phyloP scores from a whole-genome alignment of 2,797 vertebrate species.

The Notolepis coatsorum region DNA sequence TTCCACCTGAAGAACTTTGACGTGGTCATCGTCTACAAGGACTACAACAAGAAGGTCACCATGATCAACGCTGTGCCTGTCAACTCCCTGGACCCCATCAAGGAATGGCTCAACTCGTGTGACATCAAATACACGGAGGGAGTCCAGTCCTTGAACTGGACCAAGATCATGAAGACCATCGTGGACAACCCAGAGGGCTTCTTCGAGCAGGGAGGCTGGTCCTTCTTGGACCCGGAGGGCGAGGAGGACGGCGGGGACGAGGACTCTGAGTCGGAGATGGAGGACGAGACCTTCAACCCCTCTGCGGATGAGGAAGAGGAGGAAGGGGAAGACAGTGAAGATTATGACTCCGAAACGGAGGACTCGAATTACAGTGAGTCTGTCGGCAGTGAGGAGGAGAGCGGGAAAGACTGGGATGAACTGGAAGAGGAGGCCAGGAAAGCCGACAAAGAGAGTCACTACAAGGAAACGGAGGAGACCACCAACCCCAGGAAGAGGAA shows the following conservation, averaged over 20 bases:
- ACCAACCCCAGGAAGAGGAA: conserved; percentile 86
- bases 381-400: conserved; percentile 93
- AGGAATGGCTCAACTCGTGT: conserved; percentile 97
- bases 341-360: conserved; percentile 91
- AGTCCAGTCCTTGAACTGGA: conserved; percentile 97
- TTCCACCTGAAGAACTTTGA: conserved; percentile 98
- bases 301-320: conserved; percentile 92
- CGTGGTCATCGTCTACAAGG: conserved; percentile 95
- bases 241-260: conserved; percentile 89
- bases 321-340: conserved; percentile 94
- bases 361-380: conserved; percentile 94
- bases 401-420: conserved; percentile 96
- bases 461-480: conserved; percentile 89
- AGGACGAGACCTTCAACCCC: conserved; percentile 95
- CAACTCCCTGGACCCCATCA: conserved; percentile 95
- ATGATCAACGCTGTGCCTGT: conserved; percentile 98
- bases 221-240: conserved; percentile 93
- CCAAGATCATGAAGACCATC: conserved; percentile 98
- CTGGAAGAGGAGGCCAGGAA: conserved; percentile 94
- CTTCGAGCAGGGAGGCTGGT: conserved; percentile 97
- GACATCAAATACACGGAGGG: conserved; percentile 97
- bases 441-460: conserved; percentile 92
- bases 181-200: conserved; percentile 97
- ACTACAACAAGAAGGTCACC: conserved; percentile 95
- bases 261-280: conserved; percentile 92